Evolutionary conservation across 2,113 vertebrate species (phyloP), one percentile per base, ranked within the genome.

Genomic region (Erinaceus europaeus): DNA sequence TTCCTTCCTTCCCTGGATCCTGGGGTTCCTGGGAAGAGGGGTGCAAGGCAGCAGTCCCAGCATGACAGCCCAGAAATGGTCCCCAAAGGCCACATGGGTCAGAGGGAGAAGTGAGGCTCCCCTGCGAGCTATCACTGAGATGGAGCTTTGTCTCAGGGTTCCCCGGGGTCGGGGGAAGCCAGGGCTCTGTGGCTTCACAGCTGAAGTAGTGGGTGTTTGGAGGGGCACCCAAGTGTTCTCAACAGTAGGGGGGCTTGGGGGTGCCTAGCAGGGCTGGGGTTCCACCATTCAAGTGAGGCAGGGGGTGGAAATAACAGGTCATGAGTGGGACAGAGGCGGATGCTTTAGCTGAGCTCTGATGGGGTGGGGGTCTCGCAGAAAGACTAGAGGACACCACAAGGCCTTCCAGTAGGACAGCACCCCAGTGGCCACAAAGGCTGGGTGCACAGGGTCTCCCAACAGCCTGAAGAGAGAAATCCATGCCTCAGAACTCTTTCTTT

Each of bases 11-110:
- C 20, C 86, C 20, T 7, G 7, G 40, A 65, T 81, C 9, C 59
- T 1, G 0, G 57, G 15, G 8, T 23, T 32, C 59, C 6, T 4
- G 25, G 50, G 10, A 17, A 57, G 23, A 44, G 9, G 27, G 2
- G 38, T 20, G 50, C 40, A 32, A 74, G 40, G 40, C 48, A 29
- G 18, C 69, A 59, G 50, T 3, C 77, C 46, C 68, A 18, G 38
- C 0, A 0, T 75, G 40, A 40, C 69, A 13, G 2, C 3, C 2
- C 82, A 69, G 59, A 67, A 8, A 74, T n/a, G 25, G 1, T 27
- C 32, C 34, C 27, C 42, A 15, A 44, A 59, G 42, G 40, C 50
- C 38, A 1, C 13, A 1, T 25, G 23, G 0, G 9, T 29, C 68
- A 53, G 68, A n/a, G n/a, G 9, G 0, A 81, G 46, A 55, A 74